phyloP scores from a whole-genome alignment of 2,113 vertebrate genomes.

The Coturnix japonica region DNA sequence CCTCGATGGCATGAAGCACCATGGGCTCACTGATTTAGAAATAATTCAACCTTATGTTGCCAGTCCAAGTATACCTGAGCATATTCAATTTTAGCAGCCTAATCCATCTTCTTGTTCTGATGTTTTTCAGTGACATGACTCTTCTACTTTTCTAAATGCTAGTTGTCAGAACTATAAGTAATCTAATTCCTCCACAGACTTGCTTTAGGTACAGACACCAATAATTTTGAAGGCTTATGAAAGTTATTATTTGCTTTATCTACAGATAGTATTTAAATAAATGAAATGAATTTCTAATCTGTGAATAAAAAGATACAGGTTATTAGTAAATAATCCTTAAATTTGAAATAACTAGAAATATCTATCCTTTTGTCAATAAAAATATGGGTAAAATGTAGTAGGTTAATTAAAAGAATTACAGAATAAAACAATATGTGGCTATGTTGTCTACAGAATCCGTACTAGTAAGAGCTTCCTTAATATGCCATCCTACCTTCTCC shows the following conservation, averaged over 20 bases:
- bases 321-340: background rate
- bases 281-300: background rate
- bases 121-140: too few species aligned
- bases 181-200: background rate
- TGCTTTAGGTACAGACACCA: background rate
- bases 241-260: background rate
- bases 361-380: background rate
- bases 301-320: background rate
- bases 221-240: background rate
- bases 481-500: background rate
- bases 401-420: background rate
- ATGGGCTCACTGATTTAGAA: too few species aligned
- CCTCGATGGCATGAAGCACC: too few species aligned
- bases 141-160: background rate
- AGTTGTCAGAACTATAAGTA: background rate
- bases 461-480: background rate
- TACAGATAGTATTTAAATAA: background rate
- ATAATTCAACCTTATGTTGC: too few species aligned
- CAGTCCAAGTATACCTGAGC: too few species aligned
- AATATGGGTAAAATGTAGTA: background rate
- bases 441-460: background rate
- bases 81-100: too few species aligned
- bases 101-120: too few species aligned
- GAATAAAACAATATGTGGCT: accelerated
- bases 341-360: background rate